phyloP scores from a whole-genome alignment of 2,797 vertebrate species.

The Salmo trutta region DNA sequence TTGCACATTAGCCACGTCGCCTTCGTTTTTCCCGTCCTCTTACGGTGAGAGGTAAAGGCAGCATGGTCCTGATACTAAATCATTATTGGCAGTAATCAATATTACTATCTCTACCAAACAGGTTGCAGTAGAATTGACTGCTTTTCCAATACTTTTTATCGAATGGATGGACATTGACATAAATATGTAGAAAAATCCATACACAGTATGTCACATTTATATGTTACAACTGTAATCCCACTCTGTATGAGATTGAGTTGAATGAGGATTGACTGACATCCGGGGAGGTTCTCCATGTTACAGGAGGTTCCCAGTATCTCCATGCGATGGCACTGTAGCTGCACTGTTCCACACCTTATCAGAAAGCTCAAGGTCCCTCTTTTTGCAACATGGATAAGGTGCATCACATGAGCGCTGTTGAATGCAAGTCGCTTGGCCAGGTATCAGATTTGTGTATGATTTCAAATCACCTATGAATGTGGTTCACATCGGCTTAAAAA shows the following conservation, averaged over 20 bases:
- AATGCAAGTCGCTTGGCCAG: background rate
- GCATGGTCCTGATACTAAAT: background rate
- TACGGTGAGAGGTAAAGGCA: too few relatives aligned
- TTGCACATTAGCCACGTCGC: too few relatives aligned
- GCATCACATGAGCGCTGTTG: background rate
- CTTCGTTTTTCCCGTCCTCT: too few relatives aligned
- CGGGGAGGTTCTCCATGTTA: background rate
- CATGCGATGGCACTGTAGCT: conserved; percentile 79
- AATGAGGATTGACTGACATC: background rate
- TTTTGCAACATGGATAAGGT: background rate
- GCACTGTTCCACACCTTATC: conserved; percentile 45
- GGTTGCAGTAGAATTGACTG: background rate
- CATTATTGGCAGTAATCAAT: background rate
- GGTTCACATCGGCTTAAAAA: too few relatives aligned
- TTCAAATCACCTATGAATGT: too few relatives aligned
- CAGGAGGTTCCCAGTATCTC: conserved; percentile 45
- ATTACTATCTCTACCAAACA: background rate
- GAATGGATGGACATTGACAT: background rate
- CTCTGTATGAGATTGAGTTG: background rate
- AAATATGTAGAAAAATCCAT: background rate
- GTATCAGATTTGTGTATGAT: too few relatives aligned
- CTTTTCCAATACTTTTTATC: background rate
- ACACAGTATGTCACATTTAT: background rate
- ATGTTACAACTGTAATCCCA: background rate
- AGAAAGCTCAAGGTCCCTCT: background rate